Conservation (phyloP, 1,140 invertebrate species). For the Drosophila pectinifera region DNA sequence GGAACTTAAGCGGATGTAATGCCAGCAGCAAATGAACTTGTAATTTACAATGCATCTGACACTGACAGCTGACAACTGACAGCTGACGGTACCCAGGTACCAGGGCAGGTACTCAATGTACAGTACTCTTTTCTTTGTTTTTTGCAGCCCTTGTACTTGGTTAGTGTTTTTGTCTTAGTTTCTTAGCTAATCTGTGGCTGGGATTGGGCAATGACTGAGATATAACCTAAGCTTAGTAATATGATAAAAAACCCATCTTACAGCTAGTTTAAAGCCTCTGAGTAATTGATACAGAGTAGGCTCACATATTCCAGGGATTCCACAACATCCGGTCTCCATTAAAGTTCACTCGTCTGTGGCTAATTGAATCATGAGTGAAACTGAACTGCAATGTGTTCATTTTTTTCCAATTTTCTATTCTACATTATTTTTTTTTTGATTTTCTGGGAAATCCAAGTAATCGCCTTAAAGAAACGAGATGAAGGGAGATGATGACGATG, state of each 20-base stretch:
- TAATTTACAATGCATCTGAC: constrained; percentile 78
- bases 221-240: no score
- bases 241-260: no score
- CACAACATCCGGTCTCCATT: constrained; percentile 14
- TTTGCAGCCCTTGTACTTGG: not conserved
- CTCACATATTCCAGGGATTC: constrained; percentile 23
- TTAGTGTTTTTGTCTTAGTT: not conserved
- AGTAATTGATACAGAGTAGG: no score
- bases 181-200: constrained; percentile 12
- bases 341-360: constrained; percentile 64
- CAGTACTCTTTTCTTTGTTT: not conserved
- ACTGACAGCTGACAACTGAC: constrained; percentile 77
- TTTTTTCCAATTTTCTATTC: constrained; percentile 27
- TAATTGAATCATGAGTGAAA: constrained; percentile 76
- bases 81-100: constrained; percentile 28
- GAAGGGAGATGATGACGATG: not conserved
- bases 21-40: constrained; percentile 78
- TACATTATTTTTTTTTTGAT: not conserved
- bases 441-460: constrained; percentile 58
- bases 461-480: constrained; percentile 49
- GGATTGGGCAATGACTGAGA: constrained; percentile 1
- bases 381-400: constrained; percentile 64
- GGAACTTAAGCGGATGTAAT: constrained; percentile 70
- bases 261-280: not conserved
- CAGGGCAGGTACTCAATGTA: not conserved